Base-by-base conservation (phyloP, 2,113 vertebrate species). In the Tyrannus savana region DNA sequence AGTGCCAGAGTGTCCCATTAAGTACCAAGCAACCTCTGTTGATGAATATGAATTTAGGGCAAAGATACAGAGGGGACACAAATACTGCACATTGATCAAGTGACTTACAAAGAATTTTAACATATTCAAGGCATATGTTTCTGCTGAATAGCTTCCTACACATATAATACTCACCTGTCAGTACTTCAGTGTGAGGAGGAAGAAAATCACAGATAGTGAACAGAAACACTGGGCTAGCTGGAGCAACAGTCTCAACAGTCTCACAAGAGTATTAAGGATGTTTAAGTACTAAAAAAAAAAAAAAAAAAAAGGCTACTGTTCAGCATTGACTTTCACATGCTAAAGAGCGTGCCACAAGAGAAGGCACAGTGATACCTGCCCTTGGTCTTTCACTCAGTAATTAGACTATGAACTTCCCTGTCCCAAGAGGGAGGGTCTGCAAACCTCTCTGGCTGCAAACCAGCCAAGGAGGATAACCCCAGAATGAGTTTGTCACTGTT, bases 11-110 rank as follows among this genome's bases (percentile, higher is more conserved):
- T 35, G 68, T 94, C 90, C 96, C 93, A 95, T 95, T 96, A 95
- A 95, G 83, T 49, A 76, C 92, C 2, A 2, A 95, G 83, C 84
- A 97, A 94, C 69, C 80, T 96, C 83, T 62, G 86, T 87, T 94
- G 96, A 96, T 96, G 93, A 93, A 95, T 94, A 95, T 93, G 85
- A 95, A 94, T 96, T 96, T 95, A 82, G 92, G 93, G 92, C 95
- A 94, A 93, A 94, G 94, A 84, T 79, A 73, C 88, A 92, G 87
- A 83, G 59, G 53, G 79, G 58, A 89, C 92, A 93, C 88, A 90
- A 96, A 92, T 42, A 75, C 79, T 75, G 39, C 83, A 94, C 90
- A 96, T 64, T 81, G 92, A 93, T 86, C 68, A 90, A 96, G 68
- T 62, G 79, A 89, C 83, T 96, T 75, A 74, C 60, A 81, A 77